Evolutionary conservation across 2,797 vertebrate genomes (phyloP), one percentile per base, ranked within the genome.

Genomic region (Eulemur albifrons): DNA sequence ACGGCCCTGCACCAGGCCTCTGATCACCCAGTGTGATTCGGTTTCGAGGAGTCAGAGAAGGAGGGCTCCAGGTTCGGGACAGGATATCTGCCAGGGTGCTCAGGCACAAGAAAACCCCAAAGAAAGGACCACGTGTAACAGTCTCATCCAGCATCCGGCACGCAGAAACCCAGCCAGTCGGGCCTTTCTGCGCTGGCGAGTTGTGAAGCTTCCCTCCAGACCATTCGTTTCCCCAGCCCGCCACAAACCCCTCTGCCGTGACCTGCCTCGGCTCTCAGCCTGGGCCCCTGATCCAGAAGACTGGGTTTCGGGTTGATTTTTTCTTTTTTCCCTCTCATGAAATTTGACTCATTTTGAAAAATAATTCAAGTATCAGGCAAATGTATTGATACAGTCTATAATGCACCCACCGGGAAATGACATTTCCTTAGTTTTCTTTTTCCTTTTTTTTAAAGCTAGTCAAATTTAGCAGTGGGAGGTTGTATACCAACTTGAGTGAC

Each of bases 271-370:
- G 57, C 27, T 0, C 32, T 70, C 40, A 4, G 27, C 30, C 25
- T 1, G 5, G 20, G 45, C 10, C 17, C 82, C 90, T 88, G 43
- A 38, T 54, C 32, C 63, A 2, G 35, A 69, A 69, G 27, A 52
- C 45, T 50, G 63, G 82, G 32, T 61, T 52, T n/a, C 25, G 1
- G 59, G 2, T 72, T n/a, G 23, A 4, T 30, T 17, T 21, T 45
- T 7, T 25, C 43, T 5, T 40, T 27, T 40, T 23, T 0, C 18
- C 30, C 23, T 35, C n/a, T 48, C 40, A 45, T 61, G 65, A 92
- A 85, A 86, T 67, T 63, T 77, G 65, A 8, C 67, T 97, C 43
- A 40, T 88, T 93, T 87, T 75, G 30, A 75, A 81, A 95, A 95
- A 83, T 7, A 52, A 25, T 75, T 70, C 30, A 79, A 73, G 48